A percentile compares a stretch with the other conserved stretches of the same genome.
Conservation (phyloP, 2,797 vertebrate genomes). For the Aphelocoma californica region DNA sequence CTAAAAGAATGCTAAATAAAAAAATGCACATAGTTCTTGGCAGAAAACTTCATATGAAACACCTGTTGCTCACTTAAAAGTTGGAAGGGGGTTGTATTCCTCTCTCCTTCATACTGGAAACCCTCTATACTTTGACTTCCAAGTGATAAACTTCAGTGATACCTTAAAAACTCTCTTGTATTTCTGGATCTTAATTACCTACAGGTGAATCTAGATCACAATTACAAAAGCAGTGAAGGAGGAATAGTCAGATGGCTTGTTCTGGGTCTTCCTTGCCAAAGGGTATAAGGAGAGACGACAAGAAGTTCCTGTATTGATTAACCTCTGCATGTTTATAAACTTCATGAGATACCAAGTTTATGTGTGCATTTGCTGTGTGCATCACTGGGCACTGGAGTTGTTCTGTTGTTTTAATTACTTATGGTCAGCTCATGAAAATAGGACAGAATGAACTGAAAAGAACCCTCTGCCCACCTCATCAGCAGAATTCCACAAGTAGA, state of each 20-base stretch:
- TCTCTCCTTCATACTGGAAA: neutral
- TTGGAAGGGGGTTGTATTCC: rapidly evolving
- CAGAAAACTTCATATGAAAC: neutral
- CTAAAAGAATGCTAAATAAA: neutral
- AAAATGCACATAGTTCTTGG: neutral
- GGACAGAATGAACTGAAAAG: neutral
- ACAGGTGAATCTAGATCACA: neutral
- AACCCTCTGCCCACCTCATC: rapidly evolving
- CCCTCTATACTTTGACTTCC: neutral
- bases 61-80: neutral
- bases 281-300: neutral
- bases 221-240: neutral
- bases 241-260: neutral
- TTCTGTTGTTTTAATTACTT: neutral
- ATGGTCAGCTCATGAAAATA: neutral
- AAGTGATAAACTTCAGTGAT: neutral
- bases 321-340: neutral
- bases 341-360: neutral
- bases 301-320: neutral
- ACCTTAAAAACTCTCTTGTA: neutral
- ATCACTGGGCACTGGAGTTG: neutral
- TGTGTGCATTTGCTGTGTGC: rapidly evolving
- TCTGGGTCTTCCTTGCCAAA: neutral
- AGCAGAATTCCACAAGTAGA: neutral
- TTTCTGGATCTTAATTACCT: neutral